Evolutionary conservation across 2,113 vertebrate genomes (phyloP).

Genomic region (Ellobius talpinus): DNA sequence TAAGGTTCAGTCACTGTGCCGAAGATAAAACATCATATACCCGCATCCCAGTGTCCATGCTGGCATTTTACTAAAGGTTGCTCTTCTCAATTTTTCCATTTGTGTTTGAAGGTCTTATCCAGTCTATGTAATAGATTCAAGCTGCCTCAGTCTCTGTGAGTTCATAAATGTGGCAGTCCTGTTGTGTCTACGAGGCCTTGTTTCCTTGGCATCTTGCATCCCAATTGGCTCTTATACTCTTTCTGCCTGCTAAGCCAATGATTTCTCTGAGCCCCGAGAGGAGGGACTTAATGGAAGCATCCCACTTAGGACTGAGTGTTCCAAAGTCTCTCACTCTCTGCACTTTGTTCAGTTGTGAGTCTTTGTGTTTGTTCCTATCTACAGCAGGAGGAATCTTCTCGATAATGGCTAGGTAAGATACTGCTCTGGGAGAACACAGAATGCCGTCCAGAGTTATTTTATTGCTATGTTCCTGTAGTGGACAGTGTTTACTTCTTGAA

Average conservation of each 20-base stretch:
- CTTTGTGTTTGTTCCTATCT: neutral
- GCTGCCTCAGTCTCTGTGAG: neutral
- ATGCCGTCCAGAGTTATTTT: neutral
- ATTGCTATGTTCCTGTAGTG: neutral
- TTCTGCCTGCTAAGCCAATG: neutral
- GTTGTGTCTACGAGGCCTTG: neutral
- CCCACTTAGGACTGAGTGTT: neutral
- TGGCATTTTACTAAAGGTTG: constrained; percentile 14
- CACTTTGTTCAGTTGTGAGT: neutral
- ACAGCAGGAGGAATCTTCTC: neutral
- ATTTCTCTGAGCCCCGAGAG: neutral
- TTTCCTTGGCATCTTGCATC: neutral
- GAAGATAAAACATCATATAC: neutral
- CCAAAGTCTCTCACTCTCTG: neutral
- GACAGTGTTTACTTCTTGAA: neutral
- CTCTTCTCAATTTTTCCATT: neutral
- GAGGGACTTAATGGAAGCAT: neutral
- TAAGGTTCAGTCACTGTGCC: no score
- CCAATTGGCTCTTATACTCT: neutral
- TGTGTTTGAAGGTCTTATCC: neutral
- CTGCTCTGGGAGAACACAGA: neutral
- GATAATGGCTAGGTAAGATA: neutral
- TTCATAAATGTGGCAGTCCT: neutral
- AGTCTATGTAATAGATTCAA: neutral
- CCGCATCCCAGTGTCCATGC: neutral